Conservation (phyloP, 1,140 invertebrate species). For the Andrena cerasifolii region DNA sequence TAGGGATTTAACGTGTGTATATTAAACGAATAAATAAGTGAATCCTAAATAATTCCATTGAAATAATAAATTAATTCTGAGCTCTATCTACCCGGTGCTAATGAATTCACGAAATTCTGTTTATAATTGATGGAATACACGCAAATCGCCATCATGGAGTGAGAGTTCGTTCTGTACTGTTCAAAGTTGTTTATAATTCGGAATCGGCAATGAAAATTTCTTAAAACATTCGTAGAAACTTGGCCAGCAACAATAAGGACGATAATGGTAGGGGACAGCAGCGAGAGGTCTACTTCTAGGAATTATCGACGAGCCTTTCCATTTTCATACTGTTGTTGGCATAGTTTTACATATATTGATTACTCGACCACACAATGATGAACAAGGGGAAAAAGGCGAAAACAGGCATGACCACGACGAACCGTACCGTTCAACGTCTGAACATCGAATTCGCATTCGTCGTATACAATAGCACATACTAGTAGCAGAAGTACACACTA, state of each 20-base stretch:
- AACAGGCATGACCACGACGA: background rate
- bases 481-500: background rate
- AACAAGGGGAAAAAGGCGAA: background rate
- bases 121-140: background rate
- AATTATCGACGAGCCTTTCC: slow-evolving; percentile 25
- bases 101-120: background rate
- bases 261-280: background rate
- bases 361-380: background rate
- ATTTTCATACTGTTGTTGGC: background rate
- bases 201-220: background rate
- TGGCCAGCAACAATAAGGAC: background rate
- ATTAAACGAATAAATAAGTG: too few species aligned
- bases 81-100: too few species aligned
- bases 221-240: background rate
- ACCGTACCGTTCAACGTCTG: background rate
- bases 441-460: background rate
- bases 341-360: slow-evolving; percentile 8
- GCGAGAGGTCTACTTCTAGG: background rate
- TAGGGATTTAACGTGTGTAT: too few species aligned
- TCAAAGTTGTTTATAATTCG: too few species aligned
- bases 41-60: too few species aligned
- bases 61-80: too few species aligned
- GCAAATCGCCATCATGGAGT: too few species aligned
- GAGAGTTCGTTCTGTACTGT: background rate
- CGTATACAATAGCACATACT: background rate